Evolutionary conservation across 1,140 invertebrate species (phyloP).

Genomic region (Doryteuthis pealeii): DNA sequence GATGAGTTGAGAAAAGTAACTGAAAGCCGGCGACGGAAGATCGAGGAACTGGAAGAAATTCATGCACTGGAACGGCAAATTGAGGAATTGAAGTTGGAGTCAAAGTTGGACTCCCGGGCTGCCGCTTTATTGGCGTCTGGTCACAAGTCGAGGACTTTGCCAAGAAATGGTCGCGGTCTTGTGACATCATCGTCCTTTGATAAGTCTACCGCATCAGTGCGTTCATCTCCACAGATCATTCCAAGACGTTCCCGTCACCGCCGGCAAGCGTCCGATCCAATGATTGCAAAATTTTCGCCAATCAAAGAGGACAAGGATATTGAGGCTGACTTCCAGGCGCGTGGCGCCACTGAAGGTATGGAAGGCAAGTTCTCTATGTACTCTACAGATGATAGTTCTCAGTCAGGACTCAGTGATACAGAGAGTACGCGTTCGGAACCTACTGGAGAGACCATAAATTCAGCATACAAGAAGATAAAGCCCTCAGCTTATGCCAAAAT

Average conservation of each 20-base stretch:
- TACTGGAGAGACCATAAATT: slow-evolving; percentile 19
- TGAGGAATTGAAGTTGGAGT: slow-evolving; percentile 52
- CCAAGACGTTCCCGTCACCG: slow-evolving; percentile 54
- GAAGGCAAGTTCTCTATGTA: slow-evolving; percentile 29
- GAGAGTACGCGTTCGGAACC: slow-evolving; percentile 54
- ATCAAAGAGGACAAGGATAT: slow-evolving; percentile 65
- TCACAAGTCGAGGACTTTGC: slow-evolving; percentile 3
- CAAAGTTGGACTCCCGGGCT: slow-evolving; percentile 26
- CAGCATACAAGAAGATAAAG: slow-evolving; percentile 38
- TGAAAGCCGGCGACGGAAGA: slow-evolving; percentile 56
- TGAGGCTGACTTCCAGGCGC: slow-evolving; percentile 56
- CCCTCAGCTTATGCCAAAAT: slow-evolving; percentile 47
- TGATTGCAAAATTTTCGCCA: slow-evolving; percentile 63
- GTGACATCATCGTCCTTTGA: neutral
- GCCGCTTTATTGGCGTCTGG: slow-evolving; percentile 11
- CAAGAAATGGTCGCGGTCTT: slow-evolving; percentile 25
- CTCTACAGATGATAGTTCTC: slow-evolving; percentile 49
- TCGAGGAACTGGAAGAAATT: slow-evolving; percentile 61
- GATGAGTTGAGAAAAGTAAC: slow-evolving; percentile 64
- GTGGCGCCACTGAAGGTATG: slow-evolving; percentile 15
- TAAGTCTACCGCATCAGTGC: slow-evolving; percentile 15
- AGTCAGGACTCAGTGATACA: slow-evolving; percentile 52
- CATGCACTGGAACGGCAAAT: slow-evolving; percentile 52
- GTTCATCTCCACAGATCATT: slow-evolving; percentile 55
- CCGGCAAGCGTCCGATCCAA: slow-evolving; percentile 56